Percentiles rank a stretch among this genome's conserved stretches.
These are phyloP conservation scores for Acarapis woodi DNA, from an alignment of 1,140 invertebrate species.

Conservation along the genomic window DNA sequence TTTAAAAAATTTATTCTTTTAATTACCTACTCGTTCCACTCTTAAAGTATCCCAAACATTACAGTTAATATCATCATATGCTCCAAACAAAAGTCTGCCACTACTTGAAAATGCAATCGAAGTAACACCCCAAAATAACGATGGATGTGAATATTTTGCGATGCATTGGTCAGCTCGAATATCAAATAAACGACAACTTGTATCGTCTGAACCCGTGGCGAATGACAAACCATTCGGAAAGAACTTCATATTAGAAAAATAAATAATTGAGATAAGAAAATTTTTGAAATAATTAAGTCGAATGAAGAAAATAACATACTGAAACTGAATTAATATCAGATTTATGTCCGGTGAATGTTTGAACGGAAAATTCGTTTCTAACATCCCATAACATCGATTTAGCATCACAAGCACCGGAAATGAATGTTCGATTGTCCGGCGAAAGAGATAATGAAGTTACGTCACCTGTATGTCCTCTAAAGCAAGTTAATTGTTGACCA, in stretches of 20 bases:
- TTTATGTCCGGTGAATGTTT: constrained; percentile 93
- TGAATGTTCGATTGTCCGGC: constrained; percentile 82
- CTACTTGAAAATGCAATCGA: constrained; percentile 90
- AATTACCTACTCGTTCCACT: constrained; percentile 68
- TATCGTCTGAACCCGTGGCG: constrained; percentile 90
- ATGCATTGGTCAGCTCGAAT: constrained; percentile 77
- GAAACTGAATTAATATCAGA: constrained; percentile 94
- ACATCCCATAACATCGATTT: constrained; percentile 61
- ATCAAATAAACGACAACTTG: constrained; percentile 86
- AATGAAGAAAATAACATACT: constrained; percentile 26
- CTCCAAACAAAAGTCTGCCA: constrained; percentile 70
- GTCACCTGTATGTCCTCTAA: constrained; percentile 87
- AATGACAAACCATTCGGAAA: constrained; percentile 87
- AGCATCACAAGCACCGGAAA: constrained; percentile 79
- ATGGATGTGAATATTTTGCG: constrained; percentile 89
- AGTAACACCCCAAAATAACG: constrained; percentile 89
- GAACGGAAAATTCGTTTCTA: constrained; percentile 78
- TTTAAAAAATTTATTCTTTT: background rate
- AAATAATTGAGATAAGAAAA: background rate
- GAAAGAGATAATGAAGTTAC: constrained; percentile 87
- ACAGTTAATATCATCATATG: constrained; percentile 95
- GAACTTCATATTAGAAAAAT: constrained; percentile 29
- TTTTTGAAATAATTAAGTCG: background rate
- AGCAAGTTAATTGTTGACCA: constrained; percentile 82
- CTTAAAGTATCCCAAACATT: constrained; percentile 98